Evolutionary conservation across 2,113 vertebrate genomes (phyloP), one percentile per base, ranked within the genome.

Genomic region (Brienomyrus longianalis): DNA sequence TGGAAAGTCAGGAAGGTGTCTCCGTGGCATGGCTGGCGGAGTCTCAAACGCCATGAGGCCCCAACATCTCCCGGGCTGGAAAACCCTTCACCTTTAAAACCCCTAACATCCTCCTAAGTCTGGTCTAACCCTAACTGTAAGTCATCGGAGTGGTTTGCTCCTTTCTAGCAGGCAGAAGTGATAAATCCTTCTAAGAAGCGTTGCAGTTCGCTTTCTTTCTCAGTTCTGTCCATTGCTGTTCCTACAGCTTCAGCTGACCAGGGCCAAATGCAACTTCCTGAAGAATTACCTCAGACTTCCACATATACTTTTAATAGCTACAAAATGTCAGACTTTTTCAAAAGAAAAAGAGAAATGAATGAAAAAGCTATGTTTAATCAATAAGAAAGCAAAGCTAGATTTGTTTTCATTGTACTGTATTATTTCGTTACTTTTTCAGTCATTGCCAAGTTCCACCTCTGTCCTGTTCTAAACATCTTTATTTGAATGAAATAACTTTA

Each of bases 1-100:
- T 89, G 70, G 70, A 89, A 48, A 80, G 48, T 21, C 51, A 80
- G 88, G 88, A 31, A 77, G 88, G 51, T 80, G 39, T 51, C 88
- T 88, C 51, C 31, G 39, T 54, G 88, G 47, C 27, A 77, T 15
- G 27, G 23, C 88, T 80, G 48, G 27, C 15, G 19, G 5, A 3
- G 48, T 39, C 51, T 89, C 70, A 83, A 77, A 45, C 31, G 15
- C 66, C 27, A 10, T 35, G 39, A 77, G 70, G 70, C 70, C 70
- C 5, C 74, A 39, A 80, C 15, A 8, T 80, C 74, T 70, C 74
- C 74, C 74, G 43, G 19, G 6, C 35, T 47, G 19, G 13, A n/a
- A 48, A 89, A 10, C 27, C n/a, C 70, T 66, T n/a, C 48, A 10
- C 48, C 48, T 39, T 15, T 54, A 23, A 52, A 77, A 43, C 27